These are phyloP conservation scores for Cyphomyrmex costatus DNA, from an alignment of 1,140 invertebrate species.

Conservation along the genomic window DNA sequence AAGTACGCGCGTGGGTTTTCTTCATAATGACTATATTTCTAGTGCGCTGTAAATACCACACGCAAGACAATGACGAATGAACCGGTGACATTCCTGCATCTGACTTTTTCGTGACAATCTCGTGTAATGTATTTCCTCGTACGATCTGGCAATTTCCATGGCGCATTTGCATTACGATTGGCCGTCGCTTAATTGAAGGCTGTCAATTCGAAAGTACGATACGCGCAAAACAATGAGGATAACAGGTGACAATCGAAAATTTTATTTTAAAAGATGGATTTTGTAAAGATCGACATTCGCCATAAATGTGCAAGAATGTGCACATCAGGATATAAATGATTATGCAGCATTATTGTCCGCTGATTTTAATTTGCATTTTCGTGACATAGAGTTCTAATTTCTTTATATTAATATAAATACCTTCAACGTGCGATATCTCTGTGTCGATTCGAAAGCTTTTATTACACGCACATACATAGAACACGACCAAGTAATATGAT, in stretches of 20 bases:
- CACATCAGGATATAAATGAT: neutral
- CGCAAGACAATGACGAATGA: slow-evolving; percentile 46
- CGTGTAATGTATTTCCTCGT: slow-evolving; percentile 28
- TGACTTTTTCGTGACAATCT: slow-evolving; percentile 26
- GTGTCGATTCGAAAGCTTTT: neutral
- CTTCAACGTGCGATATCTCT: neutral
- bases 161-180: slow-evolving; percentile 39
- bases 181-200: slow-evolving; percentile 34
- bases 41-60: slow-evolving; percentile 23
- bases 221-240: slow-evolving; percentile 33
- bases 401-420: neutral
- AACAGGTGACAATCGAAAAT: slow-evolving; percentile 42
- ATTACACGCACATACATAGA: slow-evolving; percentile 19
- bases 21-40: slow-evolving; percentile 34
- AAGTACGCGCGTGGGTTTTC: neutral
- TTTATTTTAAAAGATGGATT: slow-evolving; percentile 42
- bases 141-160: slow-evolving; percentile 16
- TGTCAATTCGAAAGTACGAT: slow-evolving; percentile 34
- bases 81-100: slow-evolving; percentile 34
- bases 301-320: slow-evolving; percentile 7
- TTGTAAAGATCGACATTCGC: slow-evolving; percentile 18
- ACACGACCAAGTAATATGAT: slow-evolving; percentile 46
- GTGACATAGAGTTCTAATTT: neutral
- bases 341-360: slow-evolving; percentile 1
- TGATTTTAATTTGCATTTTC: slow-evolving; percentile 11